Percentiles rank a stretch among this genome's conserved stretches.
Evolutionary conservation across 1,140 invertebrate species (phyloP).

Genomic region (Belonocnema kinseyi): DNA sequence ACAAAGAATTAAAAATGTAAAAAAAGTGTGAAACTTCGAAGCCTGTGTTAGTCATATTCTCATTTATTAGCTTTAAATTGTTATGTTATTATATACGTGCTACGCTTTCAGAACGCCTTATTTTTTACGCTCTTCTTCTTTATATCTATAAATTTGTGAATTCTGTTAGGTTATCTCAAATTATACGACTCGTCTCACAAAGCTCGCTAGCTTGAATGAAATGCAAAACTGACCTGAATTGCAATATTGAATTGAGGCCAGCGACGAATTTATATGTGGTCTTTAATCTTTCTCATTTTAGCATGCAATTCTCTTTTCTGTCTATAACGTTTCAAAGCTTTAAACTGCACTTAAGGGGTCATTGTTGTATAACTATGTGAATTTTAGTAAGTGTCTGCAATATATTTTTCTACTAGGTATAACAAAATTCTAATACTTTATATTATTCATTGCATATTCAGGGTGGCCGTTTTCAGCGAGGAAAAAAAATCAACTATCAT

Average conservation of each 20-base stretch:
- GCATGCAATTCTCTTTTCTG: constrained; percentile 7
- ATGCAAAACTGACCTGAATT: constrained; percentile 7
- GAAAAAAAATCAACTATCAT: too few relatives aligned
- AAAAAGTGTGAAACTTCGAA: too few relatives aligned
- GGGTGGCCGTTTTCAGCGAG: too few relatives aligned
- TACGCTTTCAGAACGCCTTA: neutral
- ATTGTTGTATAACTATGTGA: constrained; percentile 17
- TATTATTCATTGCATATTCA: too few relatives aligned
- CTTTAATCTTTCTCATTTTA: constrained; percentile 21
- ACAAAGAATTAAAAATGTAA: too few relatives aligned
- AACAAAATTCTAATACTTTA: neutral
- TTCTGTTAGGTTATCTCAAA: constrained; percentile 26
- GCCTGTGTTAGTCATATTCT: too few relatives aligned
- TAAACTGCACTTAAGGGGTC: neutral
- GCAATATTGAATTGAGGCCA: neutral
- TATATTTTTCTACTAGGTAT: neutral
- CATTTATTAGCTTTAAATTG: too few relatives aligned
- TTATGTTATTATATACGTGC: neutral
- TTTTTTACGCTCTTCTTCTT: neutral
- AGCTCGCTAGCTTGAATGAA: constrained; percentile 22
- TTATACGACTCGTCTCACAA: constrained; percentile 17
- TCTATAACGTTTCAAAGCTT: neutral
- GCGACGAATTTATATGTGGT: constrained; percentile 10
- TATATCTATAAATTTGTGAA: constrained; percentile 15
- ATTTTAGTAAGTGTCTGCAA: constrained; percentile 19